Base-by-base conservation (phyloP, 2,113 vertebrate genomes). In the Sula dactylatra region DNA sequence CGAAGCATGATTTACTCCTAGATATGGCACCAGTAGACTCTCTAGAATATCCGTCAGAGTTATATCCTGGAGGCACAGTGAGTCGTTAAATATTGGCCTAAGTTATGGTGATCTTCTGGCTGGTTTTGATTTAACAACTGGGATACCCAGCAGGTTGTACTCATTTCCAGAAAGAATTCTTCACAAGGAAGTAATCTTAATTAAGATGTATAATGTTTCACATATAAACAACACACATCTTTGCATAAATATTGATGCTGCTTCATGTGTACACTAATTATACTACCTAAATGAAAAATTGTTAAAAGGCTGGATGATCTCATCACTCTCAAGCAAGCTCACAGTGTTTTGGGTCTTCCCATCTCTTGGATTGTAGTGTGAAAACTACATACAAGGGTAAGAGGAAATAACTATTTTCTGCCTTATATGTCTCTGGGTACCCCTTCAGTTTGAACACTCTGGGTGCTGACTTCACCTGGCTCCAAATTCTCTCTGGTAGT, bases 361-460 rank as follows among this genome's bases (percentile, higher is more conserved):
- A 90, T 84, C 62, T 95, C 77, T 96, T 86, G 81, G 74, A 88
- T 88, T 92, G 64, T 89, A 79, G 66, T 59, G 64, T 86, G 86
- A 96, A 96, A 93, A 82, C 55, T 95, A 38, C 45, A 31, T 70
- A 82, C 6, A 64, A 86, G 47, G 47, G 25, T 64, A 88, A 94
- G 73, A 84, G 24, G 55, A 97, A 94, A 91, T 56, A 74, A 79
- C 50, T 38, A 4, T 91, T 86, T 86, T 89, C 61, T 73, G 34
- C 8, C 61, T 78, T 49, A 11, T 42, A 9, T 85, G 21, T 82
- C 54, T 81, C 93, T 95, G 82, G 45, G 44, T 81, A 66, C 72
- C 69, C 65, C 44, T 26, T 82, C 38, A 64, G 29, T 72, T 56
- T 62, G 54, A 87, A 66, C 12, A 29, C 31, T 77, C 47, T 78